phyloP scores from a whole-genome alignment of 1,140 invertebrate genomes.

The Heliconius eleuchia region DNA sequence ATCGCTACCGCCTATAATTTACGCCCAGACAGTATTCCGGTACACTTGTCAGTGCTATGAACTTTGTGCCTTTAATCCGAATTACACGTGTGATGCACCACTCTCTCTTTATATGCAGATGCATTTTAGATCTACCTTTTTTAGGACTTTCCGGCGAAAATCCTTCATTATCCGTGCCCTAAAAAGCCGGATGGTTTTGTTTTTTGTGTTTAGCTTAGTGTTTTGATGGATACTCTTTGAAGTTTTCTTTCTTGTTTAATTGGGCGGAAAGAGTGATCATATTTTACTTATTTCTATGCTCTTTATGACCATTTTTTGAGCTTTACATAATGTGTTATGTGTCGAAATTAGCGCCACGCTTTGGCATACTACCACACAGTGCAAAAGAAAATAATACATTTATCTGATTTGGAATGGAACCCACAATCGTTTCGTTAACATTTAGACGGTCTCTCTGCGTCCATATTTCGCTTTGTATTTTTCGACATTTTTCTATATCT shows the following conservation, averaged over 20 bases:
- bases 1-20: neutral
- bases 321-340: too few species aligned
- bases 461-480: too few species aligned
- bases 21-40: neutral
- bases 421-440: too few species aligned
- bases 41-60: neutral
- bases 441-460: too few species aligned
- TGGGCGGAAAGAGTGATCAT: neutral
- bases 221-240: neutral
- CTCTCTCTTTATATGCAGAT: neutral
- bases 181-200: neutral
- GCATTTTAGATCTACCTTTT: neutral
- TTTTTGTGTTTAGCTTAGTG: neutral
- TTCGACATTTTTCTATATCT: too few species aligned
- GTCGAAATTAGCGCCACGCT: too few species aligned
- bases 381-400: too few species aligned
- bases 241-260: neutral
- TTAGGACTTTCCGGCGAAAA: neutral
- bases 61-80: slow-evolving; percentile 12
- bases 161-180: neutral
- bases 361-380: too few species aligned
- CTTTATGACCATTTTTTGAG: too few species aligned
- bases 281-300: too few species aligned
- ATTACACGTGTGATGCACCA: slow-evolving; percentile 10
- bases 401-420: too few species aligned